Conservation (phyloP, 2,888 invertebrate species). For the Plebejus melissa region DNA sequence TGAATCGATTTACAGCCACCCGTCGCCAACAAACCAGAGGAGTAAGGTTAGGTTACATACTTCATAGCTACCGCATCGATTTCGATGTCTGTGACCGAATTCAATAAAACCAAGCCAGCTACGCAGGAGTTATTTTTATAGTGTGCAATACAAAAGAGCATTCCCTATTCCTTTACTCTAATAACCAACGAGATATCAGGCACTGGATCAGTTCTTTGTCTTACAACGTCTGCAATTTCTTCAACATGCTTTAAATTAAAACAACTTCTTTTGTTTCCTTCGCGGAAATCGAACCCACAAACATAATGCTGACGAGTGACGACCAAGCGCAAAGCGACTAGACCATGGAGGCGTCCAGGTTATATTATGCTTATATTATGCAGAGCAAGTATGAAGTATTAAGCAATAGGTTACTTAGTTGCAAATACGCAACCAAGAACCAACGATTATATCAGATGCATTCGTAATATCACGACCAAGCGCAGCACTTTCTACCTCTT, state of each 20-base stretch:
- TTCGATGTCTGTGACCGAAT: background rate
- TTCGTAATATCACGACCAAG: background rate
- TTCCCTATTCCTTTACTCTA: background rate
- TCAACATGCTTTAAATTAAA: too few relatives aligned
- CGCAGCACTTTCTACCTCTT: background rate
- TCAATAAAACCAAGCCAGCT: background rate
- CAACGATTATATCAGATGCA: background rate
- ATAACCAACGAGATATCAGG: background rate
- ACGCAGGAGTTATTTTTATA: too few relatives aligned
- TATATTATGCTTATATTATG: background rate
- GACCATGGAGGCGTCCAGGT: background rate
- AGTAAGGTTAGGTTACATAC: background rate
- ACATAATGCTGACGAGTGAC: too few relatives aligned
- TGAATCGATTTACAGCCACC: background rate
- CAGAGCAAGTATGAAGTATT: background rate
- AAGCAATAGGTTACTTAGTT: constrained; percentile 2
- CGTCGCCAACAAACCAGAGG: background rate
- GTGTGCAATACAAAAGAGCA: background rate
- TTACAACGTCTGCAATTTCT: too few relatives aligned
- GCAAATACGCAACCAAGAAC: background rate
- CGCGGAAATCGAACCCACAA: too few relatives aligned
- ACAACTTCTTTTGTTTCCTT: too few relatives aligned
- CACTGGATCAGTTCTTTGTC: too few relatives aligned
- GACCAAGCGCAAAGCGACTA: background rate
- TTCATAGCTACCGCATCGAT: background rate